Percentiles rank a stretch among this genome's conserved stretches.
These are phyloP conservation scores for Muntiacus muntjak DNA, from an alignment of 2,113 vertebrate genomes.

Conservation along the genomic window DNA sequence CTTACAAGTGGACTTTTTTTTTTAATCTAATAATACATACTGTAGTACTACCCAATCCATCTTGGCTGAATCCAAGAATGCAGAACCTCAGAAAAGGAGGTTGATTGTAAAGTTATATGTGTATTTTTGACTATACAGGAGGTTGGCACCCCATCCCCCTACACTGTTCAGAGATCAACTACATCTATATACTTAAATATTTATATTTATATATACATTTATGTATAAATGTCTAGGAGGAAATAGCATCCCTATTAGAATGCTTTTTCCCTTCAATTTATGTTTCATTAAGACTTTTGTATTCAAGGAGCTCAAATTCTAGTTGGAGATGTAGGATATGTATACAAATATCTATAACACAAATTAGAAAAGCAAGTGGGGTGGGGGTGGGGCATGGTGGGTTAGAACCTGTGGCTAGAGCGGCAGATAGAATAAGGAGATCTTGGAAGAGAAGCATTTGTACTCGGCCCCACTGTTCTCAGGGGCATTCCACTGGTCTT, in stretches of 20 bases:
- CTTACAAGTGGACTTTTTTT: background rate
- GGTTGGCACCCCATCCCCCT: background rate
- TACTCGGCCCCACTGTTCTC: background rate
- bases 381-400: background rate
- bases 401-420: background rate
- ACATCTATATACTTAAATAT: background rate
- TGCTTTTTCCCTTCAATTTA: background rate
- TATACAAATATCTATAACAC: background rate
- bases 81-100: background rate
- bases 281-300: background rate
- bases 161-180: background rate
- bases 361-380: background rate
- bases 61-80: background rate
- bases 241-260: background rate
- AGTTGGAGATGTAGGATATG: background rate
- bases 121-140: background rate
- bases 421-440: background rate
- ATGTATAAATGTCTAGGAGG: background rate
- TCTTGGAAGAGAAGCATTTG: background rate
- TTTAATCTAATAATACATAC: background rate
- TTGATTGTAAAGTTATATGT: background rate
- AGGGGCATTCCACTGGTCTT: background rate
- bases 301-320: background rate
- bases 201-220: background rate
- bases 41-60: background rate